A percentile compares a stretch with the other conserved stretches of the same genome.
These are phyloP conservation scores for Campylomormyrus tamandua DNA, from an alignment of 2,113 vertebrate genomes.

Conservation along the genomic window DNA sequence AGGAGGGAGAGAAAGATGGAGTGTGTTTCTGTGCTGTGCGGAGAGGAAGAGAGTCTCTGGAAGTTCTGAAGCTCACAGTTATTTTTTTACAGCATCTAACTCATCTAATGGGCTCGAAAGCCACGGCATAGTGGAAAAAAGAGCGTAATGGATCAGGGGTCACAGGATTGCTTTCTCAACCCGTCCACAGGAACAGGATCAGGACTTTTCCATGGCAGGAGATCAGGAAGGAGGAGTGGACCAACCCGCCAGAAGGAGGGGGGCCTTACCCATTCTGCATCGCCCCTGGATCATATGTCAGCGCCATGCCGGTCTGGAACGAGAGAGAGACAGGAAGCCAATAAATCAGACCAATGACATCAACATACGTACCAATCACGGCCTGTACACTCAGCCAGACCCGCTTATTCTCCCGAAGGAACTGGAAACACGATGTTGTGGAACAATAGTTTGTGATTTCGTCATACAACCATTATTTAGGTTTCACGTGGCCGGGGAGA, in stretches of 20 bases:
- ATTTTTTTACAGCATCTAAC: not conserved
- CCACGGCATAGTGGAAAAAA: not conserved
- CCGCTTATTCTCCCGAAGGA: not conserved
- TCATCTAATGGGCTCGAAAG: not conserved
- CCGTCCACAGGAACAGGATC: not conserved
- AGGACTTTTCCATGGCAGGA: not conserved
- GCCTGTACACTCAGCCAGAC: not conserved
- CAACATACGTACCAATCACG: not conserved
- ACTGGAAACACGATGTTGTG: not conserved
- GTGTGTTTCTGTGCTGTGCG: not conserved
- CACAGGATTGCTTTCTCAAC: not conserved
- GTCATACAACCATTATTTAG: not conserved
- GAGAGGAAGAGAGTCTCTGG: not conserved
- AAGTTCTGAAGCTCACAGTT: not conserved
- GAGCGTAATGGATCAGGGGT: not conserved
- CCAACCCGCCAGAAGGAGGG: not conserved
- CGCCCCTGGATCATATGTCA: constrained; percentile 92
- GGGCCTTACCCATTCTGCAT: constrained; percentile 92
- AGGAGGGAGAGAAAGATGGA: not conserved
- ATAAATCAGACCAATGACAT: constrained; percentile 24
- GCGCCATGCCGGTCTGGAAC: constrained; percentile 86
- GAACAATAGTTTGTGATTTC: not conserved
- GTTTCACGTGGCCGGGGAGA: not conserved
- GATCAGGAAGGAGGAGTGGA: not conserved
- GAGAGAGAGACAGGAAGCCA: constrained; percentile 25